A percentile compares a stretch with the other conserved stretches of the same genome.
phyloP scores from a whole-genome alignment of 2,113 vertebrate species.

The Cephalopholis sonnerati region DNA sequence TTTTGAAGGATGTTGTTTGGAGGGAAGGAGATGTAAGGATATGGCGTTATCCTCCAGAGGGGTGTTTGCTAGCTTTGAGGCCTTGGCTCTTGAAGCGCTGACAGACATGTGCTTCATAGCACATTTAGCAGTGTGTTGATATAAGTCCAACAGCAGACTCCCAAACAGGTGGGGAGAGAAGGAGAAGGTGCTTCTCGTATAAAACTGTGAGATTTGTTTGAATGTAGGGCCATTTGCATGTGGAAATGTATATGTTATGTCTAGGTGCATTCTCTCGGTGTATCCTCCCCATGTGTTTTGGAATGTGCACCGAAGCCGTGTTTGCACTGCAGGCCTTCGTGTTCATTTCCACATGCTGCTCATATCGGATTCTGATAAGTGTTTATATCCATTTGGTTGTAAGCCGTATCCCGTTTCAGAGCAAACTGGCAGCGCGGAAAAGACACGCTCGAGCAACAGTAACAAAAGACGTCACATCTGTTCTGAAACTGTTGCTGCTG shows the following conservation, averaged over 20 bases:
- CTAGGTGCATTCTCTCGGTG: constrained; percentile 5
- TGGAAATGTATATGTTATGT: constrained; percentile 42
- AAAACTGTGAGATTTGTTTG: constrained; percentile 7
- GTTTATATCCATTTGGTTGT: constrained; percentile 34
- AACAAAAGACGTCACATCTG: constrained; percentile 51
- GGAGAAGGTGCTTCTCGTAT: not conserved
- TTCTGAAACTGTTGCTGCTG: not conserved
- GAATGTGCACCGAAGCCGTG: constrained; percentile 9
- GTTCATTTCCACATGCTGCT: constrained; percentile 24
- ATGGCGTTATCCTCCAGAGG: constrained; percentile 54
- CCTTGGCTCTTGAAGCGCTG: constrained; percentile 42
- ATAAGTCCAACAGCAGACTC: constrained; percentile 31
- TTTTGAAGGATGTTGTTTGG: constrained; percentile 62
- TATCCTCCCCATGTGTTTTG: constrained; percentile 42
- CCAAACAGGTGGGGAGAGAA: constrained; percentile 32
- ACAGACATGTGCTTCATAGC: constrained; percentile 40
- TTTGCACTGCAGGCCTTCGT: constrained; percentile 26
- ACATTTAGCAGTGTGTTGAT: constrained; percentile 42
- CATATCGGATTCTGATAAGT: constrained; percentile 45
- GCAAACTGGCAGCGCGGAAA: constrained; percentile 1
- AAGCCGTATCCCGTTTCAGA: constrained; percentile 20
- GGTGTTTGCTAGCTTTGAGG: constrained; percentile 44
- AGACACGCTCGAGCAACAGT: not conserved
- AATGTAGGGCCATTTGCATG: constrained; percentile 15
- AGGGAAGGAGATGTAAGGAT: constrained; percentile 56